Base-by-base conservation (phyloP, 2,797 vertebrate species). In the Phylloscopus collybita region DNA sequence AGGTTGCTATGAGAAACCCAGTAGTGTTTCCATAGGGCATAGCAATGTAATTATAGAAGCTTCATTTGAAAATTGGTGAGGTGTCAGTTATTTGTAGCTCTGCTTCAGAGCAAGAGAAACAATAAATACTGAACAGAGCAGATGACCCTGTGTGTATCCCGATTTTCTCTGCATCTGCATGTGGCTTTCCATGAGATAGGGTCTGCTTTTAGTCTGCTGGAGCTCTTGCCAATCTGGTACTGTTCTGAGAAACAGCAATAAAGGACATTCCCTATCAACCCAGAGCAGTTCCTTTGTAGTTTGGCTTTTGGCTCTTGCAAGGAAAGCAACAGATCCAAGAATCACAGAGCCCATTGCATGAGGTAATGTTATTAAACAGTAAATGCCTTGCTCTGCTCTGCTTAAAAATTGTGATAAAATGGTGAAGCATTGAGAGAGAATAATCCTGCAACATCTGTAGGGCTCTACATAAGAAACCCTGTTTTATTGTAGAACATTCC, bases 1-100 rank as follows among this genome's bases (percentile, higher is more conserved):
- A 87, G 54, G 72, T 83, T 93, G 78, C 92, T 82, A 34, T 57
- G 88, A 93, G 83, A 88, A 95, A 85, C 40, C 65, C 54, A 38
- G 40, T 53, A 73, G 49, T 84, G 66, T 87, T 96, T 95, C 79
- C 45, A 16, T 32, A 86, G 84, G 74, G 54, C 69, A 65, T 36
- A 78, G 47, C 45, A 34, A 34, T 23, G 51, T 91, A 87, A 75
- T 95, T 88, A 80, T 34, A 67, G 88, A 73, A 88, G 60, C 57
- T 74, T 91, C 61, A 73, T 91, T 83, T 82, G 67, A 74, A 87
- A 92, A 75, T 53, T 36, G 42, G 16, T 87, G 47, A 83, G n/a
- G 26, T 72, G 64, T 86, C 71, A 59, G 34, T 87, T 94, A 78
- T 78, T 95, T 91, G 81, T 82, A 80, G 64, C 65, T 89, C 53